Evolutionary conservation across 2,888 invertebrate species (phyloP).

Genomic region (Sphaeridia pumilis): DNA sequence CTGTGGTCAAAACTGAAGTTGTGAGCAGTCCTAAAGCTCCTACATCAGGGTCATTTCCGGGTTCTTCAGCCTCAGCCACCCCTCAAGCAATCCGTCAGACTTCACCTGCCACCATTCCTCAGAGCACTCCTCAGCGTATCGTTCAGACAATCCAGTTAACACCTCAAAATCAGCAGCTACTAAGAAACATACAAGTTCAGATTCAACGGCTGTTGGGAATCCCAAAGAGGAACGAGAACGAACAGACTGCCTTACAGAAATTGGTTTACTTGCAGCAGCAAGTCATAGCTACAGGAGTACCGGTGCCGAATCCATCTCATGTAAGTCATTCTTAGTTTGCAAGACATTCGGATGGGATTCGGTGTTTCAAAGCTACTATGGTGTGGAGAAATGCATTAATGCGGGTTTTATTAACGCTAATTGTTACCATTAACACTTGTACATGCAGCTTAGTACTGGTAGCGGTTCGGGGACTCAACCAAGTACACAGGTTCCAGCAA

Average conservation of each 20-base stretch:
- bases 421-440: not conserved
- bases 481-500: too few relatives aligned
- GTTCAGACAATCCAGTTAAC: conserved; percentile 63
- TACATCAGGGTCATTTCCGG: not conserved
- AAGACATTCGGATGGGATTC: not conserved
- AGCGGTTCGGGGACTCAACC: too few relatives aligned
- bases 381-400: not conserved
- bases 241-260: conserved; percentile 34
- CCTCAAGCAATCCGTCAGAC: conserved; percentile 4
- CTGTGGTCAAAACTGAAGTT: not conserved
- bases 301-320: conserved; percentile 29
- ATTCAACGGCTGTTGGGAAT: conserved; percentile 30
- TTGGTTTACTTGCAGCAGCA: conserved; percentile 34
- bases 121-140: conserved; percentile 16
- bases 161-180: conserved; percentile 56
- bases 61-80: not conserved
- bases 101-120: conserved; percentile 1
- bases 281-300: conserved; percentile 35
- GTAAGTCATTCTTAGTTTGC: conserved; percentile 24
- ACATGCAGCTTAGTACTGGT: not conserved
- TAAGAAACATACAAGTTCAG: conserved; percentile 34
- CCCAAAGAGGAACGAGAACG: conserved; percentile 29
- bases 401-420: not conserved
- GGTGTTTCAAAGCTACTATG: not conserved
- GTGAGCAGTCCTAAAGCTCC: not conserved